phyloP scores from a whole-genome alignment of 2,888 invertebrate genomes.

The Melinaea menophilus region DNA sequence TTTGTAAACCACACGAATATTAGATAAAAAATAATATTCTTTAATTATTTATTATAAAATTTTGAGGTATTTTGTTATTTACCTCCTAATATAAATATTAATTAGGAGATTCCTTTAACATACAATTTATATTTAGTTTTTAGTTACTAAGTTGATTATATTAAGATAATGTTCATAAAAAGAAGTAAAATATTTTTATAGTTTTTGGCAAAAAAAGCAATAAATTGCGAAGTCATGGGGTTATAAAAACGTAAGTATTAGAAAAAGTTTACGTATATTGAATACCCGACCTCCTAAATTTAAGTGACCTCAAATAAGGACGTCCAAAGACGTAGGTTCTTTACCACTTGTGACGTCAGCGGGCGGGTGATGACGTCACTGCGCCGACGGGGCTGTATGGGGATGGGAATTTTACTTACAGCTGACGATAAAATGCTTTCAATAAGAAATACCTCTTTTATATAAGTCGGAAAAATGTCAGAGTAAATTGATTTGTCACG shows the following conservation, averaged over 20 bases:
- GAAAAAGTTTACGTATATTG: conserved; percentile 11
- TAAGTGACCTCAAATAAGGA: conserved; percentile 56
- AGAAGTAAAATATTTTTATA: too few relatives aligned
- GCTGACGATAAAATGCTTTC: conserved; percentile 61
- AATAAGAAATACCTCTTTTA: conserved; percentile 26
- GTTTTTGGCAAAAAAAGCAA: too few relatives aligned
- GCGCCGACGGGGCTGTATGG: conserved; percentile 44
- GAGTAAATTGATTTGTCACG: conserved; percentile 5
- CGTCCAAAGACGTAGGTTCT: conserved; percentile 53
- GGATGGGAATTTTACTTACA: conserved; percentile 62
- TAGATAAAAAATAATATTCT: too few relatives aligned
- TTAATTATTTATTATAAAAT: too few relatives aligned
- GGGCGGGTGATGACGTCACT: conserved; percentile 65
- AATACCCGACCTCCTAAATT: conserved; percentile 23
- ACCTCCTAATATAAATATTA: too few relatives aligned
- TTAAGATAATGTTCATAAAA: too few relatives aligned
- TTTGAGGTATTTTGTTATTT: too few relatives aligned
- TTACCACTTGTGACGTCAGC: conserved; percentile 69
- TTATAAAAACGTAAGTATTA: neutral
- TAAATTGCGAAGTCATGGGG: neutral
- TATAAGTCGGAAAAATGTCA: conserved; percentile 13
- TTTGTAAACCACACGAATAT: too few relatives aligned
- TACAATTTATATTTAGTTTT: too few relatives aligned
- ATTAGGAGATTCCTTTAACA: too few relatives aligned
- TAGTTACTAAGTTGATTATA: too few relatives aligned